Conservation (phyloP, 2,797 vertebrate genomes). For the Sebastes oblongus region DNA sequence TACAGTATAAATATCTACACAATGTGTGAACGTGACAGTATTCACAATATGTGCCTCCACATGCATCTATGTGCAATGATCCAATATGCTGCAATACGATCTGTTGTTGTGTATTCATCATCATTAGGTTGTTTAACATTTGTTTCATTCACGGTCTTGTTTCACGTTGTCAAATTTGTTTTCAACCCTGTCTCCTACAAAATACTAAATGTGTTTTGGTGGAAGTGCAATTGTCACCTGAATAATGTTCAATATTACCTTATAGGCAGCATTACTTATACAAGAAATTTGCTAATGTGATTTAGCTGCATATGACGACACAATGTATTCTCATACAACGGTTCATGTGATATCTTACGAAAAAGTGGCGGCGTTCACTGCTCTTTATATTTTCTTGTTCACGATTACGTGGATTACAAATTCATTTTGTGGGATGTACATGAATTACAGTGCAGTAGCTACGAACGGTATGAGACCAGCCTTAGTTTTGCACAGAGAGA, state of each 20-base stretch:
- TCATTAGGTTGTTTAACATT: neutral
- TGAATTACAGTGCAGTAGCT: too few species aligned
- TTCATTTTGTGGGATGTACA: too few species aligned
- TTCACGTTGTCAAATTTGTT: neutral
- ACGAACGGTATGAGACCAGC: too few species aligned
- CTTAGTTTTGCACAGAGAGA: neutral
- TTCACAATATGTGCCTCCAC: neutral
- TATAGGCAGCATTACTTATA: neutral
- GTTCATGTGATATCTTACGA: too few species aligned
- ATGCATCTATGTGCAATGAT: neutral
- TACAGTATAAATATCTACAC: neutral
- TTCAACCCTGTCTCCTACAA: neutral
- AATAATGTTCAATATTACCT: neutral
- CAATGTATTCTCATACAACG: too few species aligned
- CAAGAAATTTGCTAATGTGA: neutral
- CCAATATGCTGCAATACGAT: neutral
- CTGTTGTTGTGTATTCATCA: neutral
- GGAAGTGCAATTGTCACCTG: neutral
- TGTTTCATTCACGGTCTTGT: neutral
- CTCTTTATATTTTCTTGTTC: too few species aligned
- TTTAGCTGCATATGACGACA: neutral
- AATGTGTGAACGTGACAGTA: neutral
- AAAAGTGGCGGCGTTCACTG: too few species aligned
- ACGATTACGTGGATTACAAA: too few species aligned
- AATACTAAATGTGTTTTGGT: neutral